Evolutionary conservation across 2,113 vertebrate species (phyloP).

Genomic region (Entelurus aequoreus): DNA sequence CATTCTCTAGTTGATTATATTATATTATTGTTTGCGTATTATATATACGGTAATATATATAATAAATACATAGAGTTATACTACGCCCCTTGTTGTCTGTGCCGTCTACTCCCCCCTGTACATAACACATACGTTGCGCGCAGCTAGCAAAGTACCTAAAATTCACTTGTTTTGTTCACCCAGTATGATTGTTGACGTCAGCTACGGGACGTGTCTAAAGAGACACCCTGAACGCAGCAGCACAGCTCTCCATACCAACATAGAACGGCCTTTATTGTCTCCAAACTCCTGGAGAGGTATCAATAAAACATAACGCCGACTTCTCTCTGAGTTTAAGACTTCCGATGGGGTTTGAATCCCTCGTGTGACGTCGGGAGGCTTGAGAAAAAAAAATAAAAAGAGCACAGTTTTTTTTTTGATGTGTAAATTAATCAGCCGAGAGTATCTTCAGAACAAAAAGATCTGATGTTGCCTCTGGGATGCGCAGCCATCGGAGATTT

Average conservation of each 20-base stretch:
- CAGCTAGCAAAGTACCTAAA: not conserved
- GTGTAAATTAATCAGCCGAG: slow-evolving; percentile 72
- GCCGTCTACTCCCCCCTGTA: no score
- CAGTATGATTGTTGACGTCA: slow-evolving; percentile 67
- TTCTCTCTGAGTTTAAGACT: slow-evolving; percentile 62
- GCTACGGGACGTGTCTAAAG: slow-evolving; percentile 52
- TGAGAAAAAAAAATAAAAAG: slow-evolving; percentile 35
- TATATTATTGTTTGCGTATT: no score
- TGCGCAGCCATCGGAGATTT: slow-evolving; percentile 58
- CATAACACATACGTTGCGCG: not conserved
- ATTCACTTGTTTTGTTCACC: slow-evolving; percentile 45
- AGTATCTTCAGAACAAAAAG: slow-evolving; percentile 68
- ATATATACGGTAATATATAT: no score
- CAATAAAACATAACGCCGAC: slow-evolving; percentile 67
- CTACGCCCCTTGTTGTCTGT: no score
- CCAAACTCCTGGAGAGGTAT: slow-evolving; percentile 62
- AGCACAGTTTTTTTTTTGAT: slow-evolving; percentile 65
- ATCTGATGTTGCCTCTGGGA: slow-evolving; percentile 67
- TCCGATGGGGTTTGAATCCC: slow-evolving; percentile 62
- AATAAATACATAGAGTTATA: no score
- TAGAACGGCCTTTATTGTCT: slow-evolving; percentile 64
- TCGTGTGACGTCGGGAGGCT: slow-evolving; percentile 50
- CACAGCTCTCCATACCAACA: slow-evolving; percentile 57
- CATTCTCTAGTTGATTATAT: no score
- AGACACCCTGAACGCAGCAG: slow-evolving; percentile 61